These are phyloP conservation scores for Probaryconus sp. DNA, from an alignment of 1,140 invertebrate genomes.

Conservation along the genomic window DNA sequence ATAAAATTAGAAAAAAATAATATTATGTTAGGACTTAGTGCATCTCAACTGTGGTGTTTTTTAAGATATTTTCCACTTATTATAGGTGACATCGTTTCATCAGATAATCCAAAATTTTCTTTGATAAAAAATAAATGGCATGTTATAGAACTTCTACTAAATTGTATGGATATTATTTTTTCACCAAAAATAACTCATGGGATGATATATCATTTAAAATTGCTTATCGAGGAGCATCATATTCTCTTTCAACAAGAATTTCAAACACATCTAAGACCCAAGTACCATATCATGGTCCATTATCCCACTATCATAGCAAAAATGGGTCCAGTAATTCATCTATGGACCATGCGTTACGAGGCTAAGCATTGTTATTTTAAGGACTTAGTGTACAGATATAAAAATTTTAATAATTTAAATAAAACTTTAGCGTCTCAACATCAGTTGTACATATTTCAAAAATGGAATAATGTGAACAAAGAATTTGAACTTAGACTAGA, in stretches of 20 bases:
- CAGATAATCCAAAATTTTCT: neutral
- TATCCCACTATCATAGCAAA: slow-evolving; percentile 23
- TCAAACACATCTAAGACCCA: slow-evolving; percentile 24
- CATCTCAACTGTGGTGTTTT: slow-evolving; percentile 11
- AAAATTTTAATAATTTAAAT: too few species aligned
- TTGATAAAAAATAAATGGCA: slow-evolving; percentile 16
- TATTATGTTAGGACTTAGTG: slow-evolving; percentile 11
- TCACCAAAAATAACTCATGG: slow-evolving; percentile 28
- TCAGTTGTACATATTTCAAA: too few species aligned
- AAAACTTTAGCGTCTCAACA: too few species aligned
- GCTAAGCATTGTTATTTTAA: too few species aligned
- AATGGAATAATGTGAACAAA: too few species aligned
- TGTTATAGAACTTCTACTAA: slow-evolving; percentile 30
- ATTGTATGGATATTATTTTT: slow-evolving; percentile 35
- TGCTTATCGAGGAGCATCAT: slow-evolving; percentile 39
- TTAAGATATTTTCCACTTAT: slow-evolving; percentile 43
- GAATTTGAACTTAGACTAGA: too few species aligned
- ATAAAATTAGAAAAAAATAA: slow-evolving; percentile 15
- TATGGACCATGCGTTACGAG: slow-evolving; percentile 4
- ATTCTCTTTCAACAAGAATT: slow-evolving; percentile 13
- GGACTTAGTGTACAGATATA: too few species aligned
- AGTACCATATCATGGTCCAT: slow-evolving; percentile 32
- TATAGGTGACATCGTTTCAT: slow-evolving; percentile 26
- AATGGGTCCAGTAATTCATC: slow-evolving; percentile 20
- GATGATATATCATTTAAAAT: slow-evolving; percentile 30